Evolutionary conservation across 2,113 vertebrate species (phyloP).

Genomic region (Castor canadensis): DNA sequence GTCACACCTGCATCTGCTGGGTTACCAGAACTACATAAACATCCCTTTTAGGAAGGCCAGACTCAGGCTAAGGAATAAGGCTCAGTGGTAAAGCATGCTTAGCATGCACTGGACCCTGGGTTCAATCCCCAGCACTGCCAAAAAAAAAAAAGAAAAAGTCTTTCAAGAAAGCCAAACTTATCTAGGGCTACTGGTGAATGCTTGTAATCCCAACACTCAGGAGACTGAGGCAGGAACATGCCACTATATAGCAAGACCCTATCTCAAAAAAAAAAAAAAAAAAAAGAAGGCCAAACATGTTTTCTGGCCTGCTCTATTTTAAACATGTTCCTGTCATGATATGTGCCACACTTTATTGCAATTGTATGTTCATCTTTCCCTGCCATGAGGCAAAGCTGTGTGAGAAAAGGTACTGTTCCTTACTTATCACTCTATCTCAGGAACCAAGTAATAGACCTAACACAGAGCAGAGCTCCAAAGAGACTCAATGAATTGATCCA

Average conservation of each 20-base stretch:
- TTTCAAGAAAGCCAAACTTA: too few species aligned
- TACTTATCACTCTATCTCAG: background rate
- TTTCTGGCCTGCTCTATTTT: background rate
- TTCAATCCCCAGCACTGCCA: background rate
- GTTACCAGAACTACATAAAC: background rate
- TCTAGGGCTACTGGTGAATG: too few species aligned
- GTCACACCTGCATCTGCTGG: background rate
- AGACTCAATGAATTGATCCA: background rate
- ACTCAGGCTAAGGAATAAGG: background rate
- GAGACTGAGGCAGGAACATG: background rate
- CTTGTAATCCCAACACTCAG: too few species aligned
- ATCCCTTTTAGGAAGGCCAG: background rate
- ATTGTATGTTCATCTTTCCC: background rate
- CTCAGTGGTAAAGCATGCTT: background rate
- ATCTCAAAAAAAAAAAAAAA: background rate
- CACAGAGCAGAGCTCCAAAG: background rate
- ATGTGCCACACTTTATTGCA: background rate
- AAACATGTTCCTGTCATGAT: background rate
- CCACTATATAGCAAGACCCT: too few species aligned
- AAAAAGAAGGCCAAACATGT: background rate
- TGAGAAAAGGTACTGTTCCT: background rate
- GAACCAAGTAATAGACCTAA: background rate
- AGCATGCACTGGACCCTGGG: background rate
- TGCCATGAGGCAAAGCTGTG: background rate
- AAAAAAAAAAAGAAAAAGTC: too few species aligned